Base-by-base conservation (phyloP, 2,113 vertebrate genomes). In the Romanogobio albipinnatus region DNA sequence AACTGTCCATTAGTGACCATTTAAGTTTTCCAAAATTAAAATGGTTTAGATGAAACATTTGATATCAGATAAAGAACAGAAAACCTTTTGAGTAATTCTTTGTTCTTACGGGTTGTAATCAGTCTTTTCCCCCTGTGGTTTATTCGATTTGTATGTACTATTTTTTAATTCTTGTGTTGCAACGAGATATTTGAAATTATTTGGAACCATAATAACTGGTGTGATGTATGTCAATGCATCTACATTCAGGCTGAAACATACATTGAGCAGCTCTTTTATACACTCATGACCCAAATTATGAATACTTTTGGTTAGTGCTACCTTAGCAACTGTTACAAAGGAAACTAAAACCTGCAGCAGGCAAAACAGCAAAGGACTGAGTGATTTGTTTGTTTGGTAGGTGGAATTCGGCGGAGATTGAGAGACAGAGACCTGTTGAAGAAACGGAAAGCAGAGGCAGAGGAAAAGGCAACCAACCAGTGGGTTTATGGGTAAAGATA, bases 371-470 rank as follows among this genome's bases (percentile, higher is more conserved):
- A 62, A 74, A 70, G 14, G 24, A 81, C 24, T 86, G 75, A 70
- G 81, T n/a, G 53, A 45, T 86, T 17, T 83, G 51, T 80, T 39
- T 84, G 81, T 75, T 5, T 86, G 36, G 3, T 58, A 95, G 95
- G 90, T 77, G 93, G 94, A 62, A 93, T 93, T 43, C 91, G 89
- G 1, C 87, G 26, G 14, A 90, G 93, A 80, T 79, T 99, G 90
- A 92, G 98, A 87, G 96, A 98, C 90, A 95, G 97, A 87, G 94
- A 96, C 26, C 88, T 96, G 78, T 95, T 99, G 83, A 95, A 90
- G 82, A 99, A 96, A 90, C 97, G 95, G 89, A 98, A 92, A 90
- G 96, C 94, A 0, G 96, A 98, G 93, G 95, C 94, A 0, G 91
- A 95, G 75, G 95, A 96, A 81, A 97, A 96, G 91, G 93, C 96